Base-by-base conservation (phyloP, 2,888 invertebrate genomes). In the Aleiodes alternator region DNA sequence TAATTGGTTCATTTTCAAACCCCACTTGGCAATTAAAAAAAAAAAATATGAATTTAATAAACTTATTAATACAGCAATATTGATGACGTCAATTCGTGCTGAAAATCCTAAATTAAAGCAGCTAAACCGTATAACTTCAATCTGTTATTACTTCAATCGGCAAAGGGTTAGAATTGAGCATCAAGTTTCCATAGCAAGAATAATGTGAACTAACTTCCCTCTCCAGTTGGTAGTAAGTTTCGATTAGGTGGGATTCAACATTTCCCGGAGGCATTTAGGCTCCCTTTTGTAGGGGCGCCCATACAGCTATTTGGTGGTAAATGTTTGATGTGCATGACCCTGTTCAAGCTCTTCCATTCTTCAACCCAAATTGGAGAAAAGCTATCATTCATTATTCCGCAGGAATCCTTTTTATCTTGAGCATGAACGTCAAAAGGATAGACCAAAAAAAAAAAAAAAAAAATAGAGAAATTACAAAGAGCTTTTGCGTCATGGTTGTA, bases 141-240 rank as follows among this genome's bases (percentile, higher is more conserved):
- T 34, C 12, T 31, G 59, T n/a, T 59, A 59, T 59, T 12, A 29
- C 59, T 0, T 16, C 5, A 59, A 23, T 59, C 34, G 31, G 59
- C 7, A 31, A n/a, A n/a, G 59, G 31, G 59, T 59, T 29, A 59
- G 12, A 59, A 59, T 59, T 59, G 59, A 59, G 23, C 34, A 59
- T n/a, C 59, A 59, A 59, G 59, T 59, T 59, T 34, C 34, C 31
- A 59, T 31, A 31, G 34, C 12, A 8, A 31, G 59, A 59, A 59
- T 31, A 34, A 59, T 59, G 23, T 31, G 59, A 29, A 31, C 34
- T 31, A 59, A 4, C 59, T 31, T 34, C 6, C 4, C 34, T 34
- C 34, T n/a, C 34, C 3, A 55, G 59, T 59, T 12, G 31, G 59
- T 59, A 31, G 34, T n/a, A 59, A 59, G 34, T 59, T 59, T 59